A percentile compares a stretch with the other conserved stretches of the same genome.
phyloP scores from a whole-genome alignment of 1,140 invertebrate species.

The Drosophila takahashii region DNA sequence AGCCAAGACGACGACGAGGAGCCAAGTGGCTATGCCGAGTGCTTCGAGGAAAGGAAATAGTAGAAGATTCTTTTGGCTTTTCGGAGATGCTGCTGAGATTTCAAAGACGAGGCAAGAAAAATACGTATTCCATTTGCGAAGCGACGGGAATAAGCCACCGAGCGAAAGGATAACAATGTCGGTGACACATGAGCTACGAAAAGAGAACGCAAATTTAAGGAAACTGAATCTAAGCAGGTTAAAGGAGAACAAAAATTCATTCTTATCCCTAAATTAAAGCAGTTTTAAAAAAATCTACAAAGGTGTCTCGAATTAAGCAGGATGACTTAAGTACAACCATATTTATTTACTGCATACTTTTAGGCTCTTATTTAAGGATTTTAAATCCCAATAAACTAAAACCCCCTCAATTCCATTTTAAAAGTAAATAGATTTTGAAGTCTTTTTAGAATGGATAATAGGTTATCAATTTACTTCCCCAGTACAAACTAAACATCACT shows the following conservation, averaged over 20 bases:
- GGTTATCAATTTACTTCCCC: neutral
- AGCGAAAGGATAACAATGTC: constrained; percentile 78
- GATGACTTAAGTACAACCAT: too few species aligned
- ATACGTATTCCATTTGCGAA: constrained; percentile 65
- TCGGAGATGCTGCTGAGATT: constrained; percentile 28
- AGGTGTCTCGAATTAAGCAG: too few species aligned
- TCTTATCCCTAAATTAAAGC: too few species aligned
- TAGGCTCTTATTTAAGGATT: too few species aligned
- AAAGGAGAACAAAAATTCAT: neutral
- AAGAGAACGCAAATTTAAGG: constrained; percentile 7
- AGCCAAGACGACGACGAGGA: constrained; percentile 1
- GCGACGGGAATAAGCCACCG: constrained; percentile 68
- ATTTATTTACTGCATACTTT: too few species aligned
- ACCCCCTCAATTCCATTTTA: too few species aligned
- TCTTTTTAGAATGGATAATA: neutral
- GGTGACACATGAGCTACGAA: constrained; percentile 62
- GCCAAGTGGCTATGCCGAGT: constrained; percentile 13
- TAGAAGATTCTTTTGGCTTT: constrained; percentile 39
- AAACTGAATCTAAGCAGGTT: neutral
- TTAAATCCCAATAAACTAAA: too few species aligned
- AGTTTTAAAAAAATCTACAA: too few species aligned
- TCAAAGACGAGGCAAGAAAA: constrained; percentile 27
- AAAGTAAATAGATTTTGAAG: too few species aligned
- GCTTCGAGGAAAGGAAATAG: constrained; percentile 3
- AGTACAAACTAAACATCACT: neutral